A percentile compares a stretch with the other conserved stretches of the same genome.
These are phyloP conservation scores for Pheosia tremula DNA, from an alignment of 2,888 invertebrate species.

Conservation along the genomic window DNA sequence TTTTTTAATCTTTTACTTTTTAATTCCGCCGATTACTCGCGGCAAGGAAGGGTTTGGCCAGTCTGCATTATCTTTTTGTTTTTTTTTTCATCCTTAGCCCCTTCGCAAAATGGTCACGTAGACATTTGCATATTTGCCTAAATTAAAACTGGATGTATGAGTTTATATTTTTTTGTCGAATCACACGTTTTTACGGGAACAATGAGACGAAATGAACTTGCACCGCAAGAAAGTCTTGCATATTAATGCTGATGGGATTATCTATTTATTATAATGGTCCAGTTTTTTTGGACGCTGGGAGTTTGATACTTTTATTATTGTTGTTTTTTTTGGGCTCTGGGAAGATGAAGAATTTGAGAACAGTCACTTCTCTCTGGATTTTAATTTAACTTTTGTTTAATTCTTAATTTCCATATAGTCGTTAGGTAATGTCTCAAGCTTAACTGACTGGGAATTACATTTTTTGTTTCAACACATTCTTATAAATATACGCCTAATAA, in stretches of 20 bases:
- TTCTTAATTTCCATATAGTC: not conserved
- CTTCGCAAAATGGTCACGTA: conserved; percentile 82
- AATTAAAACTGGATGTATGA: conserved; percentile 69
- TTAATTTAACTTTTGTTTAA: conserved; percentile 1
- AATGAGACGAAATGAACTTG: conserved; percentile 66
- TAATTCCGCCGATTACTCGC: conserved; percentile 68
- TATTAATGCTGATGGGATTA: conserved; percentile 61
- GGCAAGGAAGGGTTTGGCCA: conserved; percentile 76
- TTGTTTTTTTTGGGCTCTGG: conserved; percentile 36
- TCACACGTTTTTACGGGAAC: conserved; percentile 78
- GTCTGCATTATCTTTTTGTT: conserved; percentile 67
- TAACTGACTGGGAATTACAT: too few species aligned
- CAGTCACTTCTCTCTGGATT: not conserved
- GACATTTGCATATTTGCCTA: conserved; percentile 79
- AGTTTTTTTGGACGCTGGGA: conserved; percentile 54
- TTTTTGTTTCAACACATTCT: too few species aligned
- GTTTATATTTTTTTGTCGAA: conserved; percentile 67
- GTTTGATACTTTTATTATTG: conserved; percentile 32
- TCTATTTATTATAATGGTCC: conserved; percentile 42
- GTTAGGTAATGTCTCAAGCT: too few species aligned
- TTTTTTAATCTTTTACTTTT: conserved; percentile 72
- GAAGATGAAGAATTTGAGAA: conserved; percentile 23
- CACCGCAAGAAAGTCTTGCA: conserved; percentile 61
- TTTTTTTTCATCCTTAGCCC: conserved; percentile 69
- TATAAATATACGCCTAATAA: too few species aligned